A percentile compares a stretch with the other conserved stretches of the same genome.
These are phyloP conservation scores for Chunga burmeisteri DNA, from an alignment of 2,113 vertebrate species.

Conservation along the genomic window DNA sequence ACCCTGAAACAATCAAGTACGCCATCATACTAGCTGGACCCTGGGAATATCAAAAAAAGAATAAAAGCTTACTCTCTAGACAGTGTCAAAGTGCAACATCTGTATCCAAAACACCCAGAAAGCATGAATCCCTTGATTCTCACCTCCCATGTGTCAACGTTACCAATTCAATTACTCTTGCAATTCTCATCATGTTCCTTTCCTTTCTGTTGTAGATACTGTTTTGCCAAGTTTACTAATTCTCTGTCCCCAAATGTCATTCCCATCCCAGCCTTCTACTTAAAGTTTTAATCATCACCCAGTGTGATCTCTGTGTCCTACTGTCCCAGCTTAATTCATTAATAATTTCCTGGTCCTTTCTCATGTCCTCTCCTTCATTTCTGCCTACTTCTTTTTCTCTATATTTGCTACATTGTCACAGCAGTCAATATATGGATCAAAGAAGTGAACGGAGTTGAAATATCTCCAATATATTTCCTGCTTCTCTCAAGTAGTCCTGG, in stretches of 20 bases:
- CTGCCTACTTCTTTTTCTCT: neutral
- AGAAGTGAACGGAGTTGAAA: too few species aligned
- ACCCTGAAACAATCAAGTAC: slow-evolving; percentile 93
- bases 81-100: neutral
- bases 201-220: neutral
- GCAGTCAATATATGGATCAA: neutral
- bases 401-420: neutral
- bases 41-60: slow-evolving; percentile 64
- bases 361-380: neutral
- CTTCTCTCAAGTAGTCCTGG: neutral
- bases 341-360: neutral
- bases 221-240: neutral
- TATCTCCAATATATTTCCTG: neutral
- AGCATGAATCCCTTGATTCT: neutral
- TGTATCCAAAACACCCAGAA: neutral
- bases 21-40: slow-evolving; percentile 93
- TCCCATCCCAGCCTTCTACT: neutral
- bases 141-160: neutral
- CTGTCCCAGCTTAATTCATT: neutral
- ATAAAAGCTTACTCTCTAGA: neutral
- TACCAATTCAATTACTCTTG: neutral
- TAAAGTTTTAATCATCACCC: neutral
- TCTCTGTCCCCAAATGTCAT: neutral
- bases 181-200: neutral
- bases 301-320: neutral